Base-by-base conservation (phyloP, 2,888 invertebrate genomes). In the Xylota segnis region DNA sequence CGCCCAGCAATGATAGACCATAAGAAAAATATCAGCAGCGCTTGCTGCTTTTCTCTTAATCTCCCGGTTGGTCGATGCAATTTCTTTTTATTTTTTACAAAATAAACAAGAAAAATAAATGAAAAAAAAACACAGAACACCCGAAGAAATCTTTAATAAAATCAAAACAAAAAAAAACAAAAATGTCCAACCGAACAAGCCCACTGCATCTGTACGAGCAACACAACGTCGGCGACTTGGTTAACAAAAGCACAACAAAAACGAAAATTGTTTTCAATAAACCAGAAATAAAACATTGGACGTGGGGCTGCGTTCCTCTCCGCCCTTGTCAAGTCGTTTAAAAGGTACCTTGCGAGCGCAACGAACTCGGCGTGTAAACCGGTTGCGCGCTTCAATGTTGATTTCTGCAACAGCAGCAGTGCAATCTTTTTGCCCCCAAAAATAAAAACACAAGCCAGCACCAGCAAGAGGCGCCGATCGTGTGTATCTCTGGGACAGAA, bases 1-100 rank as follows among this genome's bases (percentile, higher is more conserved):
- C 88, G 90, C 90, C 87, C 91, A 91, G 91, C 91, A 91, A 90
- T 90, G 88, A 88, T 88, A 79, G 87, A 79, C 56, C 43, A 78
- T 59, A 63, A 63, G n/a, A 47, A 61, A 72, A 50, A 29, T 27
- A 50, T 10, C 91, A 91, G 89, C 90, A 90, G 79, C 54, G 79
- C 54, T 59, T 47, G 82, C 77, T 72, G 82, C 50, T 66, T 86
- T 52, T 86, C 72, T 77, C 75, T 63, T 52, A 68, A 84, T 81
- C 84, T 84, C 81, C 61, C 75, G 70, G 63, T 56, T 71, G 70
- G 63, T 56, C 72, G 72, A 82, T 86, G 86, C 82, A 86, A 86
- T 86, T 86, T 86, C 76, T 86, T 82, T 83, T 78, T 82, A 65
- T 66, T 76, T 86, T 76, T 72, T 45, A 54, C 61, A 68, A 86